Evolutionary conservation across 1,140 invertebrate genomes (phyloP), one percentile per base, ranked within the genome.

Genomic region (Macrotrachela quadricornifera): DNA sequence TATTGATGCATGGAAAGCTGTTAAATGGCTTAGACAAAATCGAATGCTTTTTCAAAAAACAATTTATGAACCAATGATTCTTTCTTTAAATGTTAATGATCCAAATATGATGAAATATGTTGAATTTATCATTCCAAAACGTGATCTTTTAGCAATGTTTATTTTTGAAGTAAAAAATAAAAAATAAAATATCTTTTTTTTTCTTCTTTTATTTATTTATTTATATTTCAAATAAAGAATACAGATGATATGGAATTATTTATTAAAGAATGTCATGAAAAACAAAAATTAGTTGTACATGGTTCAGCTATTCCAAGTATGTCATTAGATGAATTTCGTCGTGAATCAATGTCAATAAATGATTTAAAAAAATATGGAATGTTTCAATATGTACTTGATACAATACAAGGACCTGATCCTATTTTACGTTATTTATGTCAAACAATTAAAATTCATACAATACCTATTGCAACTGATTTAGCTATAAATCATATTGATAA

Each of bases 21-120:
- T 69, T 39, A 54, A 76, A 30, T 91, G 84, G 83, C 68, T 90
- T 0, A 62, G 77, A 46, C 63, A 79, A 46, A 86, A 91, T 67
- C 70, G 63, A 46, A 57, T 79, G 10, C 65, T 73, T 59, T 92
- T 90, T 68, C 66, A 74, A 49, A 68, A 71, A 4, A 67, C 67
- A 40, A 74, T 92, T 14, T 78, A 82, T 63, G 79, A 83, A 61
- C 88, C 88, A 0, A 81, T 87, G 69, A 71, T 77, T 49, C 57
- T 69, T 4, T 59, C 60, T 52, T 30, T 30, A 30, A 82, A 82
- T 60, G 77, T 86, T 15, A 75, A 75, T 43, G 74, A 81, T 54
- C 63, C 73, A 1, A 64, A 72, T 4, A 74, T 78, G 65, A 79
- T 82, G 0, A 80, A 79, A 51, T 86, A 81, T 63, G 65, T 90